Evolutionary conservation across 2,797 vertebrate species (phyloP).

Genomic region (Novumbra hubbsi): DNA sequence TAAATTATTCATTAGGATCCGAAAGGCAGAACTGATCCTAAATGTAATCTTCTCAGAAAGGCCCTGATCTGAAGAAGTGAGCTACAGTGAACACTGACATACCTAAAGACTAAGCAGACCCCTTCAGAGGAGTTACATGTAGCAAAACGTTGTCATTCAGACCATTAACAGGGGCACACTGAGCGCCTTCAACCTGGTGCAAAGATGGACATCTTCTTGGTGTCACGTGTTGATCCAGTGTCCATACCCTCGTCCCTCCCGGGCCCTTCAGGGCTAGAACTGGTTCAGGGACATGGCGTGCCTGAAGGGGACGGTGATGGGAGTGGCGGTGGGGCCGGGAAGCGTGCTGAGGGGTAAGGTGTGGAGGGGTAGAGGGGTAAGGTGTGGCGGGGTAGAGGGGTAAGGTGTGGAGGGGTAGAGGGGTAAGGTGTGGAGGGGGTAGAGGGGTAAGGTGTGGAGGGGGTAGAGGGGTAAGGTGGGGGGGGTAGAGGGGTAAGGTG

Average conservation of each 20-base stretch:
- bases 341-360: neutral
- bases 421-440: too few species aligned
- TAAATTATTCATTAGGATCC: too few species aligned
- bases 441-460: neutral
- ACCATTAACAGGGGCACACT: neutral
- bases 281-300: too few species aligned
- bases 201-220: slow-evolving; percentile 7
- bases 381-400: neutral
- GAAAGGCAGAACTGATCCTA: too few species aligned
- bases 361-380: too few species aligned
- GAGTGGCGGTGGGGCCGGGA: neutral
- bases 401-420: neutral
- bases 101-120: slow-evolving; percentile 5
- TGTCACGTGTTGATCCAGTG: slow-evolving; percentile 8
- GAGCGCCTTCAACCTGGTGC: slow-evolving; percentile 14
- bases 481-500: neutral
- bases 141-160: slow-evolving; percentile 19
- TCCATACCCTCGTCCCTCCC: neutral
- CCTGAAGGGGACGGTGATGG: neutral
- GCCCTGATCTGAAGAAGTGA: too few species aligned
- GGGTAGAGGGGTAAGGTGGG: too few species aligned
- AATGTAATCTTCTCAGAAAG: too few species aligned
- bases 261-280: neutral
- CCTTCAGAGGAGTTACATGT: slow-evolving; percentile 10
- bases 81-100: neutral